Percentiles rank a stretch among this genome's conserved stretches.
Evolutionary conservation across 2,888 invertebrate species (phyloP).

Genomic region (Idaea aversata): DNA sequence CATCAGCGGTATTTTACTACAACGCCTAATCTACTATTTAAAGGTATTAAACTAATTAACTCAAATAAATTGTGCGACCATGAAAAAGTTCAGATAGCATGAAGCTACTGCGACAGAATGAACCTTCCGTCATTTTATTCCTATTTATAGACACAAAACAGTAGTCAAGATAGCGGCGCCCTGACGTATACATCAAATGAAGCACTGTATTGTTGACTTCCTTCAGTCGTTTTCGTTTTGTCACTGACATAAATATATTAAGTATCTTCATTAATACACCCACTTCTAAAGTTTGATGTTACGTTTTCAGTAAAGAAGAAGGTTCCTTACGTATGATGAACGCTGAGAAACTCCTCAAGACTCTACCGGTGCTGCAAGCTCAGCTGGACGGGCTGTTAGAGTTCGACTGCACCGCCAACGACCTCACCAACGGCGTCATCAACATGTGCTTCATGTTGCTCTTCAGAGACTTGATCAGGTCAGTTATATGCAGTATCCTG

Average conservation of each 20-base stretch:
- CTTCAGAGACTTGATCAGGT: conserved; percentile 98
- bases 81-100: too few species aligned
- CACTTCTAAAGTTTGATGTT: background rate
- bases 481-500: background rate
- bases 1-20: too few species aligned
- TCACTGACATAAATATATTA: background rate
- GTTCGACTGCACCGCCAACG: conserved; percentile 98
- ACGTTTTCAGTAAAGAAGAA: conserved; percentile 91
- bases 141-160: too few species aligned
- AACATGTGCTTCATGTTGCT: conserved; percentile 99
- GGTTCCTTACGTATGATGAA: conserved; percentile 98
- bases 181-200: too few species aligned
- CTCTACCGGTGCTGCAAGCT: conserved; percentile 95
- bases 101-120: too few species aligned
- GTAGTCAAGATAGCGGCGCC: too few species aligned
- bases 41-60: too few species aligned
- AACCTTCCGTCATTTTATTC: too few species aligned
- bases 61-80: too few species aligned
- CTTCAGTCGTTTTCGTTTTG: too few species aligned
- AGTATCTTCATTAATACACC: background rate
- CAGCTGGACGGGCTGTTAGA: conserved; percentile 97
- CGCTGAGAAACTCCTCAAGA: conserved; percentile 97
- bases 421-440: conserved; percentile 98
- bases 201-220: too few species aligned
- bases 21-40: too few species aligned